These are phyloP conservation scores for Sminthurides bifidus DNA, from an alignment of 1,140 invertebrate genomes.

Conservation along the genomic window DNA sequence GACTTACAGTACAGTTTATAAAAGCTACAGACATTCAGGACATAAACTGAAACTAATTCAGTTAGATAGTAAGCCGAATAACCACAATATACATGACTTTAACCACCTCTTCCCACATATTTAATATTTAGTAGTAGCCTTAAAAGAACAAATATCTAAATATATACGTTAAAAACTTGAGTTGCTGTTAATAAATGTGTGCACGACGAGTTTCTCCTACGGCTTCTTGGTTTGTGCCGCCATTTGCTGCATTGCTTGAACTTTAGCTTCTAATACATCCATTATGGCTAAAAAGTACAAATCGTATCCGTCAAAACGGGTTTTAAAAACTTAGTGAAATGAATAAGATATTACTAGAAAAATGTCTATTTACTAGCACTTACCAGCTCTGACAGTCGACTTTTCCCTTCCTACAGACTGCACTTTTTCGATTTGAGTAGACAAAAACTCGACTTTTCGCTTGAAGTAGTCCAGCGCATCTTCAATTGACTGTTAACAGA, in stretches of 20 bases:
- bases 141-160: too few species aligned
- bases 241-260: conserved; percentile 33
- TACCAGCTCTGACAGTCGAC: conserved; percentile 67
- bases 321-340: not conserved
- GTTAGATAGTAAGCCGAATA: too few species aligned
- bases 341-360: not conserved
- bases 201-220: too few species aligned
- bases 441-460: conserved; percentile 77
- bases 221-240: conserved; percentile 9
- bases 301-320: not conserved
- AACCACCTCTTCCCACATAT: too few species aligned
- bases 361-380: not conserved
- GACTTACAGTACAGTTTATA: too few species aligned
- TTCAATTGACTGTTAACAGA: conserved; percentile 49
- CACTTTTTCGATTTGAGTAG: conserved; percentile 88
- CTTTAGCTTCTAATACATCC: conserved; percentile 40
- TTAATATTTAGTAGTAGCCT: too few species aligned
- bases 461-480: conserved; percentile 84
- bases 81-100: too few species aligned
- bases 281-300: conserved; percentile 37
- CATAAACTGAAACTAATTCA: too few species aligned
- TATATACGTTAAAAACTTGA: too few species aligned
- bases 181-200: too few species aligned
- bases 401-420: conserved; percentile 74
- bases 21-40: too few species aligned